phyloP scores from a whole-genome alignment of 2,113 vertebrate species.

The Calyptommatus sinebrachiatus region DNA sequence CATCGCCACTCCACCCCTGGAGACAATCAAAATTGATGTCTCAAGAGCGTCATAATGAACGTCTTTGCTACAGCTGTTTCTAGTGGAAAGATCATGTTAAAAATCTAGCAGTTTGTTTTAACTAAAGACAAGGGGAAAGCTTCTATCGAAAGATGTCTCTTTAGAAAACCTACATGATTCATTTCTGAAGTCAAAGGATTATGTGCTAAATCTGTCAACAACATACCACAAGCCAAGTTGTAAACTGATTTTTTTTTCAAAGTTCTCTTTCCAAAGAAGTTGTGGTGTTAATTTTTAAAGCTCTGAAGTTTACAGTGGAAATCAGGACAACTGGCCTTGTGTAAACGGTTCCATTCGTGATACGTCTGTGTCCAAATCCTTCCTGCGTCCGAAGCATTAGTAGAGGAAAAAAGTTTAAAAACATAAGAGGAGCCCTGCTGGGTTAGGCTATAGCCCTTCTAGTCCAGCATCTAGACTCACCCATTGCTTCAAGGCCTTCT shows the following conservation, averaged over 20 bases:
- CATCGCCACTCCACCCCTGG: slow-evolving; percentile 39
- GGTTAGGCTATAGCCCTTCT: too few relatives aligned
- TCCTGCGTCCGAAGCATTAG: slow-evolving; percentile 30
- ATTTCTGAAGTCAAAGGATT: slow-evolving; percentile 23
- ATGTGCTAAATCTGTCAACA: slow-evolving; percentile 29
- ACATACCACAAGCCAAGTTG: background rate
- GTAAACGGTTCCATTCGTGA: background rate
- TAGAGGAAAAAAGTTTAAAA: slow-evolving; percentile 24
- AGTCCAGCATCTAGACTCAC: too few relatives aligned
- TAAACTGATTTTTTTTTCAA: background rate
- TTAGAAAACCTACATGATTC: background rate
- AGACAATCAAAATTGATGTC: slow-evolving; percentile 28
- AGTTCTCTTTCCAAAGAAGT: background rate
- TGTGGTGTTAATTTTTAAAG: background rate
- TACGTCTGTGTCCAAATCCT: background rate
- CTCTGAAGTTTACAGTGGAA: background rate
- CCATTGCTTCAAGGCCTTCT: too few relatives aligned
- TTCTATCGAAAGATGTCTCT: slow-evolving; percentile 42
- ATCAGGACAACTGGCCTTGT: background rate
- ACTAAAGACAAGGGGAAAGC: slow-evolving; percentile 42
- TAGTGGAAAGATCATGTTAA: slow-evolving; percentile 29
- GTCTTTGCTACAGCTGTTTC: slow-evolving; percentile 22
- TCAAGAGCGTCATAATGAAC: slow-evolving; percentile 11
- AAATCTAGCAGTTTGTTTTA: slow-evolving; percentile 39
- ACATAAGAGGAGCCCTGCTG: too few relatives aligned